Conservation (phyloP, 2,888 invertebrate genomes). For the Odontothrips loti region DNA sequence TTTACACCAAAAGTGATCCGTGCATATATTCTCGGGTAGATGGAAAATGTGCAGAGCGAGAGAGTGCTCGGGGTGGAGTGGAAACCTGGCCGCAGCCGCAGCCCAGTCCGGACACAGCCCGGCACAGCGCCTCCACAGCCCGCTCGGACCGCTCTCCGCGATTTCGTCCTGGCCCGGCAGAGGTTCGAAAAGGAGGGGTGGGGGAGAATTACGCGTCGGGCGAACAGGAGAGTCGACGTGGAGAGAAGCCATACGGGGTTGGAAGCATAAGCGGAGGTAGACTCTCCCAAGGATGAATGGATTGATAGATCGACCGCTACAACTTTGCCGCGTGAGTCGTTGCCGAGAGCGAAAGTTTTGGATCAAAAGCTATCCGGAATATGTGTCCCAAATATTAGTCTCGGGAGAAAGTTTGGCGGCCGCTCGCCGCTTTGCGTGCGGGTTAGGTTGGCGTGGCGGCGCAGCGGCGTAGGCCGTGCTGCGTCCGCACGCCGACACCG, state of each 20-base stretch:
- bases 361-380: conserved; percentile 16
- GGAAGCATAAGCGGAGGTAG: neutral
- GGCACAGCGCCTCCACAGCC: too few species aligned
- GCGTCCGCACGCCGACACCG: too few species aligned
- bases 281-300: neutral
- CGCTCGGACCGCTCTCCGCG: too few species aligned
- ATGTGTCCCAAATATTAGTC: conserved; percentile 18
- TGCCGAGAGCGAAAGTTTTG: conserved; percentile 2
- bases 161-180: too few species aligned
- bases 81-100: too few species aligned
- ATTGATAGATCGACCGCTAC: conserved; percentile 22
- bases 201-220: neutral
- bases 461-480: too few species aligned
- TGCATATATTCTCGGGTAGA: neutral
- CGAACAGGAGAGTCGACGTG: neutral
- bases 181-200: neutral
- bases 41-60: neutral
- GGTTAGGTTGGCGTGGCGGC: too few species aligned
- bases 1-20: neutral
- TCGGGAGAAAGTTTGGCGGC: neutral
- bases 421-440: neutral
- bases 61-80: neutral
- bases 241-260: neutral
- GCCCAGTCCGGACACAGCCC: too few species aligned
- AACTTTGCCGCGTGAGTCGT: neutral